Evolutionary conservation across 2,113 vertebrate genomes (phyloP), one percentile per base, ranked within the genome.

Genomic region (Cyprinus carpio): DNA sequence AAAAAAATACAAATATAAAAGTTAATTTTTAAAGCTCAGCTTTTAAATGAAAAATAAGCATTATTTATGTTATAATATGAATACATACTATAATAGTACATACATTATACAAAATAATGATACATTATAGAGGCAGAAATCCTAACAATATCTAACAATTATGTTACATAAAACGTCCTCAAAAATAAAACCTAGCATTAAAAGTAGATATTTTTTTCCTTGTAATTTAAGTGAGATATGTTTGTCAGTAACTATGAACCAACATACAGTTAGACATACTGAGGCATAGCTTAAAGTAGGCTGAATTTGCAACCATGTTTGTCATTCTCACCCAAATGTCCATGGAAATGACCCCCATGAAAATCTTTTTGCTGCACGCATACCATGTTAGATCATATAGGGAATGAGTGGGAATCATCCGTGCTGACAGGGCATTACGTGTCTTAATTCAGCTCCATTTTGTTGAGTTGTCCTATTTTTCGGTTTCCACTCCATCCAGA

Each of bases 361-460:
- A 31, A 65, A 65, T 65, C 27, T 29, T 29, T 65, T 27, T 65
- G 27, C 51, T 34, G 56, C 29, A 49, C 2, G 18, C 25, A 80
- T 27, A 29, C 34, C 13, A 31, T 16, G 25, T 65, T 65, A 67
- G 13, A 27, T 87, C 90, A 90, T 84, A 87, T 62, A 13, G 67
- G 88, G 87, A 86, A 89, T 89, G 86, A 90, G 83, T 75, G 84
- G 83, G 74, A 69, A 85, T 81, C 85, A 75, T 87, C 74, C 34
- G 80, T 86, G 85, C 81, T 89, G 82, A 81, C 89, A 75, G 90
- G 84, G 87, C 89, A 83, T 83, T 78, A 25, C 29, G 27, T 54
- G 64, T 88, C 89, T 92, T 91, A 69, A 91, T 90, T 85, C 86
- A 84, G 82, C 90, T 91, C 90, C 80, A 90, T 91, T 92, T 88